phyloP scores from a whole-genome alignment of 2,113 vertebrate genomes.

The Chaetops frenatus region DNA sequence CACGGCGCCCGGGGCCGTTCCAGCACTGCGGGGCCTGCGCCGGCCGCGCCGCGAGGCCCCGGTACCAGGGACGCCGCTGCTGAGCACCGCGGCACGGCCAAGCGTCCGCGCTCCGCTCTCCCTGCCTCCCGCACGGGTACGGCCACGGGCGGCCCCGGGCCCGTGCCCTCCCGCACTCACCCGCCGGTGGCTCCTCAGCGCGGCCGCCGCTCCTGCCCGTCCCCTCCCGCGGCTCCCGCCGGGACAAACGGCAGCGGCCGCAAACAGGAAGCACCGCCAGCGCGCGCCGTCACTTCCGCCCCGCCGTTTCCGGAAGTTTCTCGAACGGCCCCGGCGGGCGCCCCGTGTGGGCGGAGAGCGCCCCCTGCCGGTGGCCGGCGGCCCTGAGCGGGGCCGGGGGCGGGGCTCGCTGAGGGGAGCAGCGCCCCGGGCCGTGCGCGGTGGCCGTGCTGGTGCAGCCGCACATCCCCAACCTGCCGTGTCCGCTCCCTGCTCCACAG shows the following conservation, averaged over 20 bases:
- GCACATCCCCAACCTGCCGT: fast-evolving
- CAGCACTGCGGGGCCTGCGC: background rate
- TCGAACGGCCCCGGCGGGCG: background rate
- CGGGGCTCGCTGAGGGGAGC: background rate
- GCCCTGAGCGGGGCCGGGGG: background rate
- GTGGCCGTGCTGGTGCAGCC: fast-evolving
- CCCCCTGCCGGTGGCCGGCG: background rate
- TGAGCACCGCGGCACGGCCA: background rate
- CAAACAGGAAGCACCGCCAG: background rate
- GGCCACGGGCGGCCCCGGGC: too few species aligned
- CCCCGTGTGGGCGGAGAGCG: background rate
- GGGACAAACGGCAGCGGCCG: background rate
- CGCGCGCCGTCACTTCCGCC: background rate
- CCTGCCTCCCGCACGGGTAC: background rate
- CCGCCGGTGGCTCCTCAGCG: background rate
- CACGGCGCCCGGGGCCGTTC: background rate
- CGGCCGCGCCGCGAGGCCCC: background rate
- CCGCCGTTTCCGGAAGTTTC: background rate
- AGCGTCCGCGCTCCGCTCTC: background rate
- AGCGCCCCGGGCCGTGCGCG: fast-evolving
- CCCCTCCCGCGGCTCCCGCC: background rate
- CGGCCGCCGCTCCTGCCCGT: background rate
- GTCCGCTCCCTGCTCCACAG: background rate
- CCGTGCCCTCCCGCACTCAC: background rate
- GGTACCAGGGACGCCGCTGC: background rate